Conservation (phyloP, 2,113 vertebrate species). For the Conger conger region DNA sequence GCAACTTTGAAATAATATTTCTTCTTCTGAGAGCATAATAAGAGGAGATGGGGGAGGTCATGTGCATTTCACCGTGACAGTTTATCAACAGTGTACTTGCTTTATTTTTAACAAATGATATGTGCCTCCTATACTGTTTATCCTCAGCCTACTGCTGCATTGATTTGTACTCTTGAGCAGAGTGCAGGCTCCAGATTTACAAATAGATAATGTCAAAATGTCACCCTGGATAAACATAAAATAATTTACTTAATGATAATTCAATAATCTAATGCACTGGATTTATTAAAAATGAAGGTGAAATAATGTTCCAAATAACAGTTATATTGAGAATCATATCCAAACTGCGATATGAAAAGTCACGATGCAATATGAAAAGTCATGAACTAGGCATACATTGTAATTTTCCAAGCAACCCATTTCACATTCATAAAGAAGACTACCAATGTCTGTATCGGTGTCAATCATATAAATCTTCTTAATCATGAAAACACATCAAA, state of each 20-base stretch:
- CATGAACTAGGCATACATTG: not conserved
- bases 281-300: not conserved
- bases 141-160: no score
- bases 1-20: no score
- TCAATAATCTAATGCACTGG: not conserved
- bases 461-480: not conserved
- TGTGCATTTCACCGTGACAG: no score
- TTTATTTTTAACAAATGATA: not conserved
- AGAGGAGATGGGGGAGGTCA: no score
- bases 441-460: not conserved
- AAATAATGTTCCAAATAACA: not conserved
- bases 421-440: not conserved
- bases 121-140: not conserved
- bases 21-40: no score
- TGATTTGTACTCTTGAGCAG: not conserved
- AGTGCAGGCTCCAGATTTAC: not conserved
- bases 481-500: not conserved
- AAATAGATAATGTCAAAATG: not conserved
- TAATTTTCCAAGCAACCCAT: not conserved
- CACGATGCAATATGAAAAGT: not conserved
- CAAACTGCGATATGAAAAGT: not conserved
- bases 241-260: not conserved
- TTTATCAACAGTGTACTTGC: no score
- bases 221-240: not conserved
- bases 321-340: not conserved